Conservation (phyloP, 2,113 vertebrate genomes). For the Caloenas nicobarica region DNA sequence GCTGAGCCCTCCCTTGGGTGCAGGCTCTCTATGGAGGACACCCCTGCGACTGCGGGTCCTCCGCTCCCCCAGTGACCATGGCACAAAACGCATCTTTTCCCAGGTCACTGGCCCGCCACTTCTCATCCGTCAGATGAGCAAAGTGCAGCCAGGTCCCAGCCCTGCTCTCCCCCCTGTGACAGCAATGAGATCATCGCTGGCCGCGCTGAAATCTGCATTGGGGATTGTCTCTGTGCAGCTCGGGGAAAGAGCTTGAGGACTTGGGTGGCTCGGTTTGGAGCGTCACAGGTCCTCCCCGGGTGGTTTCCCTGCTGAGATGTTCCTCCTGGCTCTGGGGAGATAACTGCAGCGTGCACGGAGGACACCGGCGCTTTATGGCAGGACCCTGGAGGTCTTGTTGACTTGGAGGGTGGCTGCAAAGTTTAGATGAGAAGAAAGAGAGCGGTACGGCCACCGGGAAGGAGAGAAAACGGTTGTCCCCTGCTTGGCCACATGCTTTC, state of each 20-base stretch:
- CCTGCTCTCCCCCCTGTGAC: background rate
- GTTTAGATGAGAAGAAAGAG: background rate
- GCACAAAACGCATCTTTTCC: background rate
- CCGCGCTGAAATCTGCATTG: background rate
- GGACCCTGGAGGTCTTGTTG: background rate
- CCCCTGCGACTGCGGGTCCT: background rate
- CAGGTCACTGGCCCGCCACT: conserved; percentile 9
- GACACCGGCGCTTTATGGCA: background rate
- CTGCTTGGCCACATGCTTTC: background rate
- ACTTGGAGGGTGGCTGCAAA: background rate
- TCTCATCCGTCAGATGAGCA: background rate
- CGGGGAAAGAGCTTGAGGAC: background rate
- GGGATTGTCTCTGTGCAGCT: background rate
- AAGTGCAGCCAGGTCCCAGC: background rate
- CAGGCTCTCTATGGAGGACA: rapidly evolving
- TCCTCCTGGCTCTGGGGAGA: background rate
- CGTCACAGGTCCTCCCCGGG: background rate
- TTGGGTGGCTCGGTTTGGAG: background rate
- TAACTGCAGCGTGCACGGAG: background rate
- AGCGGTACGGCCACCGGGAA: background rate
- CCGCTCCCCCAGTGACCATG: background rate
- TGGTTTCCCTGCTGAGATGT: background rate
- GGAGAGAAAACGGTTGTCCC: rapidly evolving
- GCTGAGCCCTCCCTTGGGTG: background rate
- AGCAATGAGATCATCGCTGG: conserved; percentile 21